Evolutionary conservation across 2,797 vertebrate genomes (phyloP), one percentile per base, ranked within the genome.

Genomic region (Sorex maritimensis): DNA sequence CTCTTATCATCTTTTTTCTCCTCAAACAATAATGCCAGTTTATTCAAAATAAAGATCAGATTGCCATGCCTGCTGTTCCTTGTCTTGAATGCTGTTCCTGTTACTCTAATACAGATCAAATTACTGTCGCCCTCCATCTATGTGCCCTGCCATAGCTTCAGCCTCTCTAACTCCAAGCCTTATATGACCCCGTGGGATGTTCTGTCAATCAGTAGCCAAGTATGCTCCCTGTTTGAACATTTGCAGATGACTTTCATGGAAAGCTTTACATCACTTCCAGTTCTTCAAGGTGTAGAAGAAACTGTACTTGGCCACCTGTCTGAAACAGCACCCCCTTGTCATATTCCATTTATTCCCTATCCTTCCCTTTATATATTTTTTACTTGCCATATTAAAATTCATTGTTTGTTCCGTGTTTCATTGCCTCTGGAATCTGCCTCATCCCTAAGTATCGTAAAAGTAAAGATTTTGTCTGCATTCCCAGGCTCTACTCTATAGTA

Each of bases 341-440:
- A 14, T 78, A 46, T 30, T 65, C n/a, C 7, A 63, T 26, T 12
- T 61, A 34, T 69, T 86, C 6, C 5, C 65, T 89, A 63, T 61
- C 30, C 61, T 86, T 69, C 87, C 58, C 41, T 34, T 38, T 6
- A 4, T 67, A 67, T 41, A 65, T 23, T 1, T 61, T 58, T 58
- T 30, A 81, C 15, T 79, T 78, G 72, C 55, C 75, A 2, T 13
- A 75, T n/a, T 41, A 78, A 83, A 38, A n/a, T 67, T 15, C n/a
- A 6, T 61, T 61, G n/a, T 79, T 86, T 86, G 30, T n/a, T 93
- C 71, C 77, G 11, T 91, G 3, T 80, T 52, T 26, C 12, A 55
- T 72, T 67, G 19, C 26, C 46, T 4, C 10, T 69, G 17, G 52
- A 63, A 13, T 69, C 19, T 1, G 2, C 4, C 13, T 28, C 49